Percentiles rank a stretch among this genome's conserved stretches.
Evolutionary conservation across 2,888 invertebrate genomes (phyloP).

Genomic region (Andrena minutula): DNA sequence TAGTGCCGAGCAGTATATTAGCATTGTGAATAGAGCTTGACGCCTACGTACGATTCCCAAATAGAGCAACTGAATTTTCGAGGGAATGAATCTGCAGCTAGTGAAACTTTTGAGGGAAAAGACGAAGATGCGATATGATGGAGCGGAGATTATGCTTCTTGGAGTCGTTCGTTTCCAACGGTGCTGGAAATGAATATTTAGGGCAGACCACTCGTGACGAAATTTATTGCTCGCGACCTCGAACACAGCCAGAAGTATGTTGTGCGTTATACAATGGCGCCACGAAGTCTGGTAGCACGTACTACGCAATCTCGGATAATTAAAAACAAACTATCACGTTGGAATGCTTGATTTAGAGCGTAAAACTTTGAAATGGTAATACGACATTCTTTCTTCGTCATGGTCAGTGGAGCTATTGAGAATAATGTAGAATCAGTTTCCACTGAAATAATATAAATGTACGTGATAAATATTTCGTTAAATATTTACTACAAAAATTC

Average conservation of each 20-base stretch:
- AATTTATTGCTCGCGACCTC: constrained; percentile 35
- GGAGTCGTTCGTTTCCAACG: neutral
- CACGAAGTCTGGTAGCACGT: constrained; percentile 40
- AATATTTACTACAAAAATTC: too few species aligned
- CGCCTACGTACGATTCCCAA: too few species aligned
- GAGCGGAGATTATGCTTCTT: neutral
- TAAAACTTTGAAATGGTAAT: neutral
- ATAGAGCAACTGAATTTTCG: too few species aligned
- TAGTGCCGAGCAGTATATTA: too few species aligned
- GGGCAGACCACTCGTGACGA: constrained; percentile 7
- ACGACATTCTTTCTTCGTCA: neutral
- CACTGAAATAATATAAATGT: too few species aligned
- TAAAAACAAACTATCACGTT: constrained; percentile 13
- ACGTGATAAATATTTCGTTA: too few species aligned
- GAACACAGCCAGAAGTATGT: constrained; percentile 14
- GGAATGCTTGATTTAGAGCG: neutral
- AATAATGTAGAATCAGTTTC: neutral
- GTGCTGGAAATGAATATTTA: neutral
- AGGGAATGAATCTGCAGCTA: too few species aligned
- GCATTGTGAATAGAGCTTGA: too few species aligned
- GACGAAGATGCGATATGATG: too few species aligned
- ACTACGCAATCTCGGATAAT: constrained; percentile 31
- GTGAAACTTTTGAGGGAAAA: too few species aligned
- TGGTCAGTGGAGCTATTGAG: neutral
- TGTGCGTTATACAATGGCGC: constrained; percentile 32